Evolutionary conservation across 2,888 invertebrate genomes (phyloP).

Genomic region (Heteromyza rotundicornis): DNA sequence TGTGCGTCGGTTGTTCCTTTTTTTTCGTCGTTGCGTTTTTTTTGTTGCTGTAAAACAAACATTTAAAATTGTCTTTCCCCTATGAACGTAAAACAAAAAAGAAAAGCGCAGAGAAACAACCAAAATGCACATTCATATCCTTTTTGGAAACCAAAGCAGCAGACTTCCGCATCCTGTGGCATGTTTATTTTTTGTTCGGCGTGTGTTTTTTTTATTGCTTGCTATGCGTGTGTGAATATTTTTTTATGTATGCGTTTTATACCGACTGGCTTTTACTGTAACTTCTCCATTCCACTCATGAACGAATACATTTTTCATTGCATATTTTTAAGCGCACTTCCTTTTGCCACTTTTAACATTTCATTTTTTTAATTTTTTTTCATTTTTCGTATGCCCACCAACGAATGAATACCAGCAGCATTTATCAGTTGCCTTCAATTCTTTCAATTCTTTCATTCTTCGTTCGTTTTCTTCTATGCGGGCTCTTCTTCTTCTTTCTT

Average conservation of each 20-base stretch:
- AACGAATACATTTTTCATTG: neutral
- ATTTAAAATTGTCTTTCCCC: too few relatives aligned
- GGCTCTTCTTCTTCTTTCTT: neutral
- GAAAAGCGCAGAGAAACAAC: too few relatives aligned
- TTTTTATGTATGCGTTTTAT: neutral
- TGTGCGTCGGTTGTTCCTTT: too few relatives aligned
- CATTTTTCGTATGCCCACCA: too few relatives aligned
- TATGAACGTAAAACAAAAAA: too few relatives aligned
- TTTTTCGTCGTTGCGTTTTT: too few relatives aligned
- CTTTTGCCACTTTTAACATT: conserved; percentile 1
- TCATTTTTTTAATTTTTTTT: neutral
- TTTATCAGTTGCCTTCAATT: neutral
- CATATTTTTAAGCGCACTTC: neutral
- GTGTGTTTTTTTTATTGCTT: too few relatives aligned
- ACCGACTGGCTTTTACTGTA: neutral
- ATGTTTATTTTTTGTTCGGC: too few relatives aligned
- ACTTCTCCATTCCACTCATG: neutral
- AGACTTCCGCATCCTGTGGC: too few relatives aligned
- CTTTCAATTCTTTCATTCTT: conserved; percentile 8
- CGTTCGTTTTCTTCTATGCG: neutral
- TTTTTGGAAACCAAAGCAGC: too few relatives aligned
- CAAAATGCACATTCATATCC: too few relatives aligned
- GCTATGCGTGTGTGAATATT: neutral
- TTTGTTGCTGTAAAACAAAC: too few relatives aligned
- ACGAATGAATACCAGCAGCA: neutral